Conservation (phyloP, 2,113 vertebrate species). For the Anolis sagrei region DNA sequence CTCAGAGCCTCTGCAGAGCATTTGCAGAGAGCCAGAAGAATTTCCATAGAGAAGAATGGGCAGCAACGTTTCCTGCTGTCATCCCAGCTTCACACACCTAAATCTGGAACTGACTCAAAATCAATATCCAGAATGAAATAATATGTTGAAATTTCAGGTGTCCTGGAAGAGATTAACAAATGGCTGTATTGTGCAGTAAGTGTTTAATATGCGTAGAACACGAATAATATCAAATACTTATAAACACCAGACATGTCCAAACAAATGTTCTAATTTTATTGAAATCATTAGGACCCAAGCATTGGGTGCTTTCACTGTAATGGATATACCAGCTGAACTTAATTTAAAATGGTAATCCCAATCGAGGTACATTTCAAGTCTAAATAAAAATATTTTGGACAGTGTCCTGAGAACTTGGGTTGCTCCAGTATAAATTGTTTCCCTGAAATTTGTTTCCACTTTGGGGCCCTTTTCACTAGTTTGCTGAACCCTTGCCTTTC, state of each 20-base stretch:
- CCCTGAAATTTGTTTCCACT: background rate
- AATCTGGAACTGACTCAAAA: too few relatives aligned
- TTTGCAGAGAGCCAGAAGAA: too few relatives aligned
- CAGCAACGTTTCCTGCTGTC: too few relatives aligned
- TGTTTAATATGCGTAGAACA: constrained; percentile 9
- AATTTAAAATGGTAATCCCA: too few relatives aligned
- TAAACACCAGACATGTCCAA: background rate
- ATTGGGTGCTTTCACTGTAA: too few relatives aligned
- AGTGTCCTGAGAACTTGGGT: background rate
- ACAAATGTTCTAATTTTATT: background rate
- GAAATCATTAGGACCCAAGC: background rate
- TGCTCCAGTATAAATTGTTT: background rate
- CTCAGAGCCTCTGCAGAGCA: too few relatives aligned
- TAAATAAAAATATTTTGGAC: too few relatives aligned
- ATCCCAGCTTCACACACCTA: too few relatives aligned
- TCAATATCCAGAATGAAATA: background rate
- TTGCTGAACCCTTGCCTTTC: background rate
- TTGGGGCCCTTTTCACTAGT: too few relatives aligned
- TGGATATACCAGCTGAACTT: too few relatives aligned
- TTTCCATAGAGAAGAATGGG: too few relatives aligned
- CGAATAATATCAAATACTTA: background rate
- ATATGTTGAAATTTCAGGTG: background rate
- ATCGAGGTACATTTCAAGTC: too few relatives aligned
- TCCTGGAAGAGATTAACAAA: background rate
- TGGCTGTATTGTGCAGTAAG: background rate